A percentile compares a stretch with the other conserved stretches of the same genome.
Evolutionary conservation across 35 echinoderm and acorn worm species (phyloP).

Genomic region (Apostichopus californicus): DNA sequence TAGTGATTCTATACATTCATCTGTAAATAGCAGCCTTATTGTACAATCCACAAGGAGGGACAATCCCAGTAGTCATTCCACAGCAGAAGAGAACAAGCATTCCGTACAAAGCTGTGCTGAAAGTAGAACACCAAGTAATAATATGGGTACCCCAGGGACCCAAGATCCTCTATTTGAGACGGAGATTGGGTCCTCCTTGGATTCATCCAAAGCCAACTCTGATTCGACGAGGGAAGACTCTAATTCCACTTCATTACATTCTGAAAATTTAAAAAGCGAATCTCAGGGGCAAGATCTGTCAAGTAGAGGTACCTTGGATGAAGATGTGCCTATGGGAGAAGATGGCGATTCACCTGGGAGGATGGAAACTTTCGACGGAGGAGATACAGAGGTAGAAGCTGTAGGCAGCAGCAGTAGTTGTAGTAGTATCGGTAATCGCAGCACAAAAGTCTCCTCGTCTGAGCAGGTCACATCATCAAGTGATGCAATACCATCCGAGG

Average conservation of each 20-base stretch:
- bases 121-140: not conserved
- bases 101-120: not conserved
- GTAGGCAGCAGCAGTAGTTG: not conserved
- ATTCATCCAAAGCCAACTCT: not conserved
- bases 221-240: not conserved
- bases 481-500: not conserved
- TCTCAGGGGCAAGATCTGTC: not conserved
- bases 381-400: not conserved
- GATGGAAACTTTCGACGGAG: not conserved
- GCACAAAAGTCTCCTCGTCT: not conserved
- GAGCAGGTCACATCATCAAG: not conserved
- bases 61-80: not conserved
- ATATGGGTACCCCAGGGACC: not conserved
- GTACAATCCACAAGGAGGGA: not conserved
- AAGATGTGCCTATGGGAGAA: not conserved
- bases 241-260: conserved; percentile 8
- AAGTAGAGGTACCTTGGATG: not conserved
- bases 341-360: not conserved
- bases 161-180: not conserved
- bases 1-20: not conserved
- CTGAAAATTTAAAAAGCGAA: not conserved
- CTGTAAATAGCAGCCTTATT: not conserved
- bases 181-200: not conserved
- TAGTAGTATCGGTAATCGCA: too few relatives aligned
- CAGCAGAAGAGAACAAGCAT: not conserved